Evolutionary conservation across 2,113 vertebrate genomes (phyloP).

Genomic region (Rhinoptilus africanus): DNA sequence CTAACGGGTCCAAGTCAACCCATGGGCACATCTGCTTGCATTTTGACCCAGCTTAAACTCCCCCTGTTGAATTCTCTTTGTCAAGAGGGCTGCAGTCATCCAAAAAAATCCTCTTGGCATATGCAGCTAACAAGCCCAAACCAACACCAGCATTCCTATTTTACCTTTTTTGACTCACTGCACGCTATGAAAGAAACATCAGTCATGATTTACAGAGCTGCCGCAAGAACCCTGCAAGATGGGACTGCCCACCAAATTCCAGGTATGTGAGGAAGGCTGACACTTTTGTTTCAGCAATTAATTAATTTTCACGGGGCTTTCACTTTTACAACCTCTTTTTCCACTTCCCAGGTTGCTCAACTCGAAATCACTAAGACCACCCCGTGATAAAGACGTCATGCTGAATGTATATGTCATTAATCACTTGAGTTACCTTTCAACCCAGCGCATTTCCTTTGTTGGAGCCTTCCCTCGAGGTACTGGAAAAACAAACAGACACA

Average conservation of each 20-base stretch:
- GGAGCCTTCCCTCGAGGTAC: slow-evolving; percentile 12
- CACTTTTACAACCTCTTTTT: background rate
- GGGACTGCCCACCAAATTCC: background rate
- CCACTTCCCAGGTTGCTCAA: slow-evolving; percentile 22
- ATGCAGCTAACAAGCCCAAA: background rate
- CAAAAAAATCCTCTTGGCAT: background rate
- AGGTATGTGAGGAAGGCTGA: background rate
- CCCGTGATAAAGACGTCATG: slow-evolving; percentile 29
- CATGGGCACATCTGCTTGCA: background rate
- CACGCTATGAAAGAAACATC: background rate
- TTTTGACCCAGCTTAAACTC: background rate
- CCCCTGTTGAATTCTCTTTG: background rate
- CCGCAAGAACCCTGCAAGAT: background rate
- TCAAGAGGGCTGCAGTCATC: background rate
- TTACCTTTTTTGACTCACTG: background rate
- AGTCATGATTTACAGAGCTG: background rate
- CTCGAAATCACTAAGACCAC: slow-evolving; percentile 55
- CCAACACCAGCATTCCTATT: background rate
- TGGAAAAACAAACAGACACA: slow-evolving; percentile 50
- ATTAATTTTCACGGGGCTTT: background rate
- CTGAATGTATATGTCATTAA: slow-evolving; percentile 62
- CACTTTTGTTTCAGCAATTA: background rate
- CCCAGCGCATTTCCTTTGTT: slow-evolving; percentile 33
- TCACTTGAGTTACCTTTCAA: slow-evolving; percentile 69
- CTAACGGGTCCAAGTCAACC: background rate